Conservation (phyloP, 2,888 invertebrate species). For the Adela reaumurella region DNA sequence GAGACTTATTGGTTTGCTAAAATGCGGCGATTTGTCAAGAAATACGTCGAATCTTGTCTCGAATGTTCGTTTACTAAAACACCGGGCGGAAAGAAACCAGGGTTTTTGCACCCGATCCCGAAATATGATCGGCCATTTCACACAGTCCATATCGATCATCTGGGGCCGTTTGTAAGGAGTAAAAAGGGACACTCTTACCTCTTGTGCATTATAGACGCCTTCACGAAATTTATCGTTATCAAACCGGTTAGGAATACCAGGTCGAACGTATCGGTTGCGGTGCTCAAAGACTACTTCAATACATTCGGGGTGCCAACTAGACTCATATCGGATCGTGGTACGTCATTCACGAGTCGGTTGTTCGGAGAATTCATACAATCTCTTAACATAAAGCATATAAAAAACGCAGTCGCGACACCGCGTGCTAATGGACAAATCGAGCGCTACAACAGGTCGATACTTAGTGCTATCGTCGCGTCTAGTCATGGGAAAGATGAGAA, state of each 20-base stretch:
- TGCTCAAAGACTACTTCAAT: slow-evolving; percentile 8
- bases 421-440: too few relatives aligned
- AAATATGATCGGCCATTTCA: slow-evolving; percentile 6
- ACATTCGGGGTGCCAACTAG: slow-evolving; percentile 10
- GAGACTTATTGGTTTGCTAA: slow-evolving; percentile 5
- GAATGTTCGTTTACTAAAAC: slow-evolving; percentile 6
- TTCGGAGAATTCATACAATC: slow-evolving; percentile 9
- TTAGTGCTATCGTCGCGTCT: slow-evolving; percentile 4
- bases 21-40: slow-evolving; percentile 6
- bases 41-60: slow-evolving; percentile 7
- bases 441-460: slow-evolving; percentile 9
- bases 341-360: slow-evolving; percentile 9
- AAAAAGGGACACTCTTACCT: slow-evolving; percentile 10
- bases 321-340: slow-evolving; percentile 10
- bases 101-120: slow-evolving; percentile 10
- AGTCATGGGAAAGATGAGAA: slow-evolving; percentile 3
- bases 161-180: slow-evolving; percentile 10
- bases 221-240: slow-evolving; percentile 10
- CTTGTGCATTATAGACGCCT: slow-evolving; percentile 9
- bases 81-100: slow-evolving; percentile 8
- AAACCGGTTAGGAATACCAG: slow-evolving; percentile 11
- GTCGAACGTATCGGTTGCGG: slow-evolving; percentile 6
- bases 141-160: slow-evolving; percentile 6
- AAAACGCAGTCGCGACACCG: slow-evolving; percentile 13
- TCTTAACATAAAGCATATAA: slow-evolving; percentile 9